Conservation (phyloP, 1,140 invertebrate species). For the Lanistes nyassanus region DNA sequence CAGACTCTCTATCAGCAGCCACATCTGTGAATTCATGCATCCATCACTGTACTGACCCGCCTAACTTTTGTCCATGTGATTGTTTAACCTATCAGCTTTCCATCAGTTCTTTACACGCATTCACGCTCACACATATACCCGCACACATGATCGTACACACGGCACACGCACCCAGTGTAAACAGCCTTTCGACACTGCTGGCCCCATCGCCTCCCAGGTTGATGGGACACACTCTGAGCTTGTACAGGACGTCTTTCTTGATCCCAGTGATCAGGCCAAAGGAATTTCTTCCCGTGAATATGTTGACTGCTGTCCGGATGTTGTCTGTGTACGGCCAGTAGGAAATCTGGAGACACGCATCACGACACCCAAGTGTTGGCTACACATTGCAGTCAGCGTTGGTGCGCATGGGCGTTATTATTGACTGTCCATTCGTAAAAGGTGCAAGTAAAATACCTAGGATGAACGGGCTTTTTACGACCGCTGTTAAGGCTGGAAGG, state of each 20-base stretch:
- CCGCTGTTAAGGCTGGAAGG: too few relatives aligned
- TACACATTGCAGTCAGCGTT: too few relatives aligned
- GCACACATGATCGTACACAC: neutral
- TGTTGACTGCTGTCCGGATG: conserved; percentile 25
- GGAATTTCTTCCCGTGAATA: conserved; percentile 27
- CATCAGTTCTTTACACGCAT: neutral
- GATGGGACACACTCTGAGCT: conserved; percentile 39
- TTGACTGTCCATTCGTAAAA: too few relatives aligned
- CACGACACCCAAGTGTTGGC: too few relatives aligned
- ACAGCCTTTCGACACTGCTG: conserved; percentile 46
- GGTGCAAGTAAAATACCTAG: too few relatives aligned
- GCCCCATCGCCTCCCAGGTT: conserved; percentile 49
- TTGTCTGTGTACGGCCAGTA: conserved; percentile 34
- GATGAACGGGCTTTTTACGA: too few relatives aligned
- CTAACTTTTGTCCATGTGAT: neutral
- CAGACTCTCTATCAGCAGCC: neutral
- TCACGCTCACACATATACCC: too few relatives aligned
- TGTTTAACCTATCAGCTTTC: neutral
- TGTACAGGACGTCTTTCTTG: conserved; percentile 43
- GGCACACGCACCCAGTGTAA: conserved; percentile 42
- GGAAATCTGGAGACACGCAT: conserved; percentile 20
- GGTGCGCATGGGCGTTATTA: too few relatives aligned
- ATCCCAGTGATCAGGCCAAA: conserved; percentile 40
- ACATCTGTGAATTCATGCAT: neutral
- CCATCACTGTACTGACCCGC: neutral